phyloP scores from a whole-genome alignment of 2,113 vertebrate genomes.

The Thamnophis sirtalis region DNA sequence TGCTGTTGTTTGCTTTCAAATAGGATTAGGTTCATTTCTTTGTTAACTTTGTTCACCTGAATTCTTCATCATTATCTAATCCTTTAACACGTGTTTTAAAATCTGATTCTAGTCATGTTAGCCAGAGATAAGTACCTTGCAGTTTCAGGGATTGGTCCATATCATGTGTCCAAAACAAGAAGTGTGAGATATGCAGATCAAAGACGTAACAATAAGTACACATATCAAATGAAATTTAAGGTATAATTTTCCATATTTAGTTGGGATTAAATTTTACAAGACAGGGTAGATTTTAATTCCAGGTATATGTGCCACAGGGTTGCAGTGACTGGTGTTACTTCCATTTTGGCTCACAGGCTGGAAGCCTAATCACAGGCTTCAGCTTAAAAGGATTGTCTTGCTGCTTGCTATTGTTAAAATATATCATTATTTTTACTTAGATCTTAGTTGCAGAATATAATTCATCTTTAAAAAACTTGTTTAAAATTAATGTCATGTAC shows the following conservation, averaged over 20 bases:
- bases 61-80: not conserved
- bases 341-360: not conserved
- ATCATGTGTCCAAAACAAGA: not conserved
- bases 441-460: not conserved
- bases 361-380: not conserved
- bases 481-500: not conserved
- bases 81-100: not conserved
- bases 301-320: not conserved
- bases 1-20: not conserved
- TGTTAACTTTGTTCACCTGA: not conserved
- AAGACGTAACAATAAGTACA: not conserved
- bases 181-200: not conserved
- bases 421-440: not conserved
- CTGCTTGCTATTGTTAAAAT: not conserved
- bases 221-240: not conserved
- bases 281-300: not conserved
- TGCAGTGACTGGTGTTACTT: not conserved
- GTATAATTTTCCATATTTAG: not conserved
- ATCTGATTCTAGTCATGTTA: not conserved
- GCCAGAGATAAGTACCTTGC: not conserved
- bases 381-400: not conserved
- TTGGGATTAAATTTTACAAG: not conserved
- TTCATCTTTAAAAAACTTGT: not conserved
- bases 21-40: not conserved
- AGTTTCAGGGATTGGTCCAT: not conserved